Conservation (phyloP, 1,140 invertebrate species). For the Aphaenogaster floridana region DNA sequence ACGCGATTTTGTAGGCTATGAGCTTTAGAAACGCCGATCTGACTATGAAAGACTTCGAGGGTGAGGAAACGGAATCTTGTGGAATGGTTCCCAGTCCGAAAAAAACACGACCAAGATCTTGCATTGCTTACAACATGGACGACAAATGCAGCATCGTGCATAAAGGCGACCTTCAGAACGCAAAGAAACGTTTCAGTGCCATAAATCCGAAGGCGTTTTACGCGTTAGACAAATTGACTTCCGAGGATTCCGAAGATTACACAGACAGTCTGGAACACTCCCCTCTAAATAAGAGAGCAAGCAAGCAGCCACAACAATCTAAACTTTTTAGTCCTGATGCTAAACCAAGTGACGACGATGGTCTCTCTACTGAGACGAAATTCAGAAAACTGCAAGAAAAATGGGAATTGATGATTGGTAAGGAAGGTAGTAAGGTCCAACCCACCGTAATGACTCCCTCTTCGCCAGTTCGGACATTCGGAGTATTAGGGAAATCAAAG, state of each 20-base stretch:
- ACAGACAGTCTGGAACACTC: constrained; percentile 91
- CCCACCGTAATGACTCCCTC: constrained; percentile 79
- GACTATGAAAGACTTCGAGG: constrained; percentile 85
- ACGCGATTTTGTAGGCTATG: constrained; percentile 60
- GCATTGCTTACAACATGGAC: constrained; percentile 87
- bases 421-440: constrained; percentile 85
- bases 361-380: constrained; percentile 85
- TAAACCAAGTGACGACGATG: constrained; percentile 81
- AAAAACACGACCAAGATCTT: constrained; percentile 90
- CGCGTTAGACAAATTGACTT: constrained; percentile 90
- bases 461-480: constrained; percentile 85
- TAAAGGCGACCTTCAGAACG: constrained; percentile 87
- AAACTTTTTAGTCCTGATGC: constrained; percentile 67
- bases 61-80: constrained; percentile 85
- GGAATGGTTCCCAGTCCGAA: constrained; percentile 85
- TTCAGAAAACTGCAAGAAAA: constrained; percentile 94
- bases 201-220: constrained; percentile 91
- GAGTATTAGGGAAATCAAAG: constrained; percentile 87
- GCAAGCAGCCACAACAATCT: constrained; percentile 66
- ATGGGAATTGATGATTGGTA: constrained; percentile 92
- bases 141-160: constrained; percentile 86
- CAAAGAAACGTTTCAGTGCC: constrained; percentile 92
- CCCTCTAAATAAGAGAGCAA: constrained; percentile 82
- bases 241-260: constrained; percentile 91
- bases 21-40: constrained; percentile 76